phyloP scores from a whole-genome alignment of 1,140 invertebrate species.

The Agraylea sexmaculata region DNA sequence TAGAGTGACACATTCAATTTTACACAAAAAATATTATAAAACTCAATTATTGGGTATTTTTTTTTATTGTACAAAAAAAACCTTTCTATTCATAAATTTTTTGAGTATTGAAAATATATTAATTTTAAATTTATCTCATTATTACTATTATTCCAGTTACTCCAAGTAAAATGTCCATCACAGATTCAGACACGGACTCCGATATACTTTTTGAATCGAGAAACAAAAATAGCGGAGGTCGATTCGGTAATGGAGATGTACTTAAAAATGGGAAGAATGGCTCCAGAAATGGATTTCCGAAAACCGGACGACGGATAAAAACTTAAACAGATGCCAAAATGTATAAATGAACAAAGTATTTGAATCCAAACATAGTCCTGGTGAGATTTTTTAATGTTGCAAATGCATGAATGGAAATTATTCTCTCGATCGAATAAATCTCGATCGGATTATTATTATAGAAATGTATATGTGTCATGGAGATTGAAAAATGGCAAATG shows the following conservation, averaged over 20 bases:
- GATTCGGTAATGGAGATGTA: slow-evolving; percentile 39
- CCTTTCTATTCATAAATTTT: background rate
- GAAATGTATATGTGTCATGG: too few species aligned
- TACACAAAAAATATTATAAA: background rate
- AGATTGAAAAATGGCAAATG: too few species aligned
- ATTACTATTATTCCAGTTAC: slow-evolving; percentile 29
- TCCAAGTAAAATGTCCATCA: slow-evolving; percentile 47
- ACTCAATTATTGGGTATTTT: background rate
- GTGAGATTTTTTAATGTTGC: too few species aligned
- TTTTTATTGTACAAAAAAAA: slow-evolving; percentile 1
- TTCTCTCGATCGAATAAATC: too few species aligned
- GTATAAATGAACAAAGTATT: too few species aligned
- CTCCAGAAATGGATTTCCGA: slow-evolving; percentile 41
- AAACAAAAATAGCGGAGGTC: slow-evolving; percentile 36
- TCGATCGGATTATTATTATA: too few species aligned
- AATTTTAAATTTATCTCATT: background rate
- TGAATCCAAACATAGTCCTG: too few species aligned
- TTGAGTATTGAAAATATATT: background rate
- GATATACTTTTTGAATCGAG: slow-evolving; percentile 58
- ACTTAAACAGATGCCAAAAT: too few species aligned
- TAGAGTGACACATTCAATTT: background rate
- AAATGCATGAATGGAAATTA: too few species aligned
- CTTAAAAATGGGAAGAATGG: slow-evolving; percentile 26
- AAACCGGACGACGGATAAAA: slow-evolving; percentile 41
- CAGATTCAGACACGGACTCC: slow-evolving; percentile 64